Percentiles rank a stretch among this genome's conserved stretches.
Conservation (phyloP, 1,140 invertebrate genomes). For the Drosophila trapezifrons region DNA sequence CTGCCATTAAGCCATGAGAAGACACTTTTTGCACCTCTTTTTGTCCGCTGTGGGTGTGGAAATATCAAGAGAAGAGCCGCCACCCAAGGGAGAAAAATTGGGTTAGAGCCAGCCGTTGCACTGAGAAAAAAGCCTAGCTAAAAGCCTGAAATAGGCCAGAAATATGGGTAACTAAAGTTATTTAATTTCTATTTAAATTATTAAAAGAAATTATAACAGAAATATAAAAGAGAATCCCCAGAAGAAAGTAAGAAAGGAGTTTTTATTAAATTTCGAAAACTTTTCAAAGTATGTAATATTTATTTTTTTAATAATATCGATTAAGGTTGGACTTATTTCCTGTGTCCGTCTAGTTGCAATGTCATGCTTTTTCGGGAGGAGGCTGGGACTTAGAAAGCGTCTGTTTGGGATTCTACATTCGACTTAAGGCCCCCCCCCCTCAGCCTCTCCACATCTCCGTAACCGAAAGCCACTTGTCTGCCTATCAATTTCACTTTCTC, state of each 20-base stretch:
- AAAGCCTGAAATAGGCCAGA: no score
- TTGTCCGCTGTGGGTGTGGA: constrained; percentile 32
- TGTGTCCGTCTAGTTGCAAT: constrained; percentile 11
- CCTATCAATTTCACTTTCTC: constrained; percentile 80
- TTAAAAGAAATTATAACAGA: background rate
- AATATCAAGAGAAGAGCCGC: constrained; percentile 24
- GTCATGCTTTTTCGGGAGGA: constrained; percentile 16
- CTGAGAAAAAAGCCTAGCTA: background rate
- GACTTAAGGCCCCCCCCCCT: background rate
- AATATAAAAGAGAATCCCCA: no score
- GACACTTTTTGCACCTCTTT: constrained; percentile 57
- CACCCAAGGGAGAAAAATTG: constrained; percentile 60
- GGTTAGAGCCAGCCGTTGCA: constrained; percentile 49
- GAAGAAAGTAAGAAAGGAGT: rapidly evolving
- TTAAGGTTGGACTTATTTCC: constrained; percentile 8
- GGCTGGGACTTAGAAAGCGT: constrained; percentile 60
- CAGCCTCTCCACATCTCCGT: background rate
- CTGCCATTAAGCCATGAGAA: constrained; percentile 76
- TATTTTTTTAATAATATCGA: constrained; percentile 27
- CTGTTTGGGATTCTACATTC: constrained; percentile 56
- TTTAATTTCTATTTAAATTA: background rate
- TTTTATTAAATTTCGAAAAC: no score
- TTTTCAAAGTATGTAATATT: constrained; percentile 17
- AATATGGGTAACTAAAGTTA: background rate
- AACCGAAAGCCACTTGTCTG: constrained; percentile 56